phyloP scores from a whole-genome alignment of 1,140 invertebrate species.

The Drosophila pachea region DNA sequence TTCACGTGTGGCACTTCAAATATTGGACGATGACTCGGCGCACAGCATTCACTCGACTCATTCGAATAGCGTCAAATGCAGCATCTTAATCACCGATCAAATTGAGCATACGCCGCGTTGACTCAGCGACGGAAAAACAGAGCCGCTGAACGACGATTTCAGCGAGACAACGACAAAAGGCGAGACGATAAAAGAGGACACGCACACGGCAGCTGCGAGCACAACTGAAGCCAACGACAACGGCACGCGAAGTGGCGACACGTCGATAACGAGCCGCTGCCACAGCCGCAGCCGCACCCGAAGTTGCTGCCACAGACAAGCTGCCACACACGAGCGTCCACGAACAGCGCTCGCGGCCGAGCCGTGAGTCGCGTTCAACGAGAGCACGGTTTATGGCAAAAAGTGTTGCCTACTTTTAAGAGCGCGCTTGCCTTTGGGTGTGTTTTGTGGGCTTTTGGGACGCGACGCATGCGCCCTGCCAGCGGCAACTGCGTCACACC shows the following conservation, averaged over 20 bases:
- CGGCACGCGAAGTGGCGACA: constrained; percentile 65
- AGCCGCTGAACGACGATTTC: background rate
- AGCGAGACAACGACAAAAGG: constrained; percentile 18
- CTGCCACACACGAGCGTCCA: no score
- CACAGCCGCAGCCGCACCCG: constrained; percentile 20
- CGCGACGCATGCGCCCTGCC: constrained; percentile 10
- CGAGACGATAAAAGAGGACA: constrained; percentile 11
- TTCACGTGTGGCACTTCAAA: constrained; percentile 27
- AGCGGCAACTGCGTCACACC: constrained; percentile 36
- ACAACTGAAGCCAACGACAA: constrained; percentile 72
- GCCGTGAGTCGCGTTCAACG: background rate
- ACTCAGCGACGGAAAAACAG: constrained; percentile 18
- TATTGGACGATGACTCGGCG: constrained; percentile 23
- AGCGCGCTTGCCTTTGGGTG: constrained; percentile 46
- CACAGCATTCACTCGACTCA: constrained; percentile 44
- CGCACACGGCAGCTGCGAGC: constrained; percentile 25
- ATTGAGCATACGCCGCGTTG: constrained; percentile 44
- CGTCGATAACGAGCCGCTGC: constrained; percentile 30
- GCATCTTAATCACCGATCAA: constrained; percentile 58
- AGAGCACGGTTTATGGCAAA: constrained; percentile 20
- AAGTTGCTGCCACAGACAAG: constrained; percentile 3
- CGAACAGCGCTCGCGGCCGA: constrained; percentile 17
- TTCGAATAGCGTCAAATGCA: constrained; percentile 42
- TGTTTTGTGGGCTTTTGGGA: constrained; percentile 27
- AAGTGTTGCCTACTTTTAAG: constrained; percentile 42